Conservation (phyloP, 2,113 vertebrate genomes). For the Salminus brasiliensis region DNA sequence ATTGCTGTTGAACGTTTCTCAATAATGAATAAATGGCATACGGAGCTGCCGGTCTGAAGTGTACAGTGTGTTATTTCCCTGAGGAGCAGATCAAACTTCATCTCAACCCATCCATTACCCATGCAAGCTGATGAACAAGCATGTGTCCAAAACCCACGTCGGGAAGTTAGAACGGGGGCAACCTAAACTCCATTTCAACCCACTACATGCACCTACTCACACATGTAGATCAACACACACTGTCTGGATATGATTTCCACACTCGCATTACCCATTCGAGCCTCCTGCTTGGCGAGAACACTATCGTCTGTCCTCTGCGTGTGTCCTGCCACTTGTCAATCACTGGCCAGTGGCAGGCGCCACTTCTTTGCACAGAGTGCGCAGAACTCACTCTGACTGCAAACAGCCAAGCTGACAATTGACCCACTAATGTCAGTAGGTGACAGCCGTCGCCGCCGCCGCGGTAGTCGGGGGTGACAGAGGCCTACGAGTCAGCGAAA, state of each 20-base stretch:
- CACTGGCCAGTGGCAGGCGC: constrained; percentile 34
- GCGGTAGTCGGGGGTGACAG: constrained; percentile 67
- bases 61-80: constrained; percentile 27
- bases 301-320: constrained; percentile 30
- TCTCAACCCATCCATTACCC: constrained; percentile 35
- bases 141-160: constrained; percentile 12
- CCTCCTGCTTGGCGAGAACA: constrained; percentile 34
- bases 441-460: constrained; percentile 53
- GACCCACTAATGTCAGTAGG: constrained; percentile 72
- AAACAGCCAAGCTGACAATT: constrained; percentile 61
- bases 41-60: constrained; percentile 18
- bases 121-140: constrained; percentile 30
- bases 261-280: constrained; percentile 54
- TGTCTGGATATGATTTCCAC: constrained; percentile 47
- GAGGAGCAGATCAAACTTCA: constrained; percentile 33
- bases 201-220: constrained; percentile 30
- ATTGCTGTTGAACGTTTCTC: constrained; percentile 26
- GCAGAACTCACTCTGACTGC: constrained; percentile 46
- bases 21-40: constrained; percentile 40
- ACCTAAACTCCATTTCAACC: constrained; percentile 51
- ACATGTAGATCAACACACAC: constrained; percentile 52
- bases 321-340: constrained; percentile 42
- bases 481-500: constrained; percentile 65
- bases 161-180: not conserved
- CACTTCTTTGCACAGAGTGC: constrained; percentile 42